Percentiles rank a stretch among this genome's conserved stretches.
These are phyloP conservation scores for Hycleus phaleratus DNA, from an alignment of 1,140 invertebrate genomes.

Conservation along the genomic window DNA sequence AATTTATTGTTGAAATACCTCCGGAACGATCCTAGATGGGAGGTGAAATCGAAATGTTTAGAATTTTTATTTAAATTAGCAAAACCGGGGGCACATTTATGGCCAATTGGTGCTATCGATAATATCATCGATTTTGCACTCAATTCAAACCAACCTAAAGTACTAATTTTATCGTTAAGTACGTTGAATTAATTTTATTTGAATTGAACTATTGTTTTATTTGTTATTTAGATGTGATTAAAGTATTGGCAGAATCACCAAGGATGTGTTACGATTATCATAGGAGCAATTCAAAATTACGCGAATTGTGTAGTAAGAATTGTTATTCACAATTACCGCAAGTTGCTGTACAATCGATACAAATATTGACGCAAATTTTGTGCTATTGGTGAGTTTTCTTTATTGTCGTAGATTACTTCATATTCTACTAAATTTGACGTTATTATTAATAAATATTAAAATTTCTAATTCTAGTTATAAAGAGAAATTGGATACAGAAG, in stretches of 20 bases:
- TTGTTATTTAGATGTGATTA: slow-evolving; percentile 37
- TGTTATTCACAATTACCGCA: slow-evolving; percentile 55
- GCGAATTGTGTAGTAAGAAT: slow-evolving; percentile 47
- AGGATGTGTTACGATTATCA: slow-evolving; percentile 47
- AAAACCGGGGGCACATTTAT: slow-evolving; percentile 68
- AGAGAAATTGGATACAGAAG: slow-evolving; percentile 54
- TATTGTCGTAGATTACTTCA: neutral
- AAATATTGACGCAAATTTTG: slow-evolving; percentile 58
- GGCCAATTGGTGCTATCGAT: slow-evolving; percentile 59
- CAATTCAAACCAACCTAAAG: slow-evolving; percentile 25
- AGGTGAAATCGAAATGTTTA: slow-evolving; percentile 67
- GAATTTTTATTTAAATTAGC: slow-evolving; percentile 69
- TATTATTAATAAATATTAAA: no score
- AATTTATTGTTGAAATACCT: slow-evolving; percentile 50
- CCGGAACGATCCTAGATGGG: slow-evolving; percentile 55
- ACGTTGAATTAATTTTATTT: slow-evolving; percentile 4
- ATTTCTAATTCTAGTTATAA: slow-evolving; percentile 47
- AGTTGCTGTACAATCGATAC: slow-evolving; percentile 60
- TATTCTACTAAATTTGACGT: neutral
- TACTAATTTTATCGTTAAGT: slow-evolving; percentile 40
- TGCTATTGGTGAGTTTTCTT: slow-evolving; percentile 50
- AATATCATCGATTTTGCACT: slow-evolving; percentile 35
- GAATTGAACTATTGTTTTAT: slow-evolving; percentile 7
- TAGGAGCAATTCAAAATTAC: slow-evolving; percentile 45
- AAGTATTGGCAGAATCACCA: slow-evolving; percentile 49